These are phyloP conservation scores for Drosophila basisetae DNA, from an alignment of 2,888 invertebrate genomes.

Conservation along the genomic window DNA sequence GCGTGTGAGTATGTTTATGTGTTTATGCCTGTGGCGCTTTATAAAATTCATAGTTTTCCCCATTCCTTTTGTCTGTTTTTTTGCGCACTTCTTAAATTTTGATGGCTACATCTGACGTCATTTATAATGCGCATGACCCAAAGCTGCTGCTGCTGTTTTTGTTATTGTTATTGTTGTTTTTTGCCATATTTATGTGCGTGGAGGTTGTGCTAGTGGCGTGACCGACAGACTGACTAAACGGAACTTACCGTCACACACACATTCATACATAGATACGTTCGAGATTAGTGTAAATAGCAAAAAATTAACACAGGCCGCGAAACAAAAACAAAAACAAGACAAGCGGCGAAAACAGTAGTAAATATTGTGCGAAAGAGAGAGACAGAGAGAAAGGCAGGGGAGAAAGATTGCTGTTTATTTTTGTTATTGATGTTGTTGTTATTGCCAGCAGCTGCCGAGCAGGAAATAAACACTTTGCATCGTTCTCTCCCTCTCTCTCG, in stretches of 20 bases:
- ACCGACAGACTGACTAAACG: slow-evolving; percentile 79
- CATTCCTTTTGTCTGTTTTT: slow-evolving; percentile 39
- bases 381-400: slow-evolving; percentile 6
- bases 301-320: slow-evolving; percentile 57
- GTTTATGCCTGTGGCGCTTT: slow-evolving; percentile 47
- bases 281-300: slow-evolving; percentile 58
- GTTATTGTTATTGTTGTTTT: slow-evolving; percentile 39
- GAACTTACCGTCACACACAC: slow-evolving; percentile 60
- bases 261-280: slow-evolving; percentile 15
- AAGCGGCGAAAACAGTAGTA: slow-evolving; percentile 12
- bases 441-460: slow-evolving; percentile 43
- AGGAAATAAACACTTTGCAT: slow-evolving; percentile 49
- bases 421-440: slow-evolving; percentile 36
- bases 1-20: slow-evolving; percentile 14
- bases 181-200: slow-evolving; percentile 57
- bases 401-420: slow-evolving; percentile 28
- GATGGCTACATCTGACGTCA: slow-evolving; percentile 76
- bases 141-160: slow-evolving; percentile 47
- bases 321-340: slow-evolving; percentile 46
- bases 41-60: slow-evolving; percentile 59
- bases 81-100: slow-evolving; percentile 80
- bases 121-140: slow-evolving; percentile 75
- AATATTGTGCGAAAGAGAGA: slow-evolving; percentile 3
- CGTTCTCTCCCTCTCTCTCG: background rate
- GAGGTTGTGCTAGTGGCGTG: slow-evolving; percentile 61